Evolutionary conservation across 2,113 vertebrate species (phyloP).

Genomic region (Zingel zingel): DNA sequence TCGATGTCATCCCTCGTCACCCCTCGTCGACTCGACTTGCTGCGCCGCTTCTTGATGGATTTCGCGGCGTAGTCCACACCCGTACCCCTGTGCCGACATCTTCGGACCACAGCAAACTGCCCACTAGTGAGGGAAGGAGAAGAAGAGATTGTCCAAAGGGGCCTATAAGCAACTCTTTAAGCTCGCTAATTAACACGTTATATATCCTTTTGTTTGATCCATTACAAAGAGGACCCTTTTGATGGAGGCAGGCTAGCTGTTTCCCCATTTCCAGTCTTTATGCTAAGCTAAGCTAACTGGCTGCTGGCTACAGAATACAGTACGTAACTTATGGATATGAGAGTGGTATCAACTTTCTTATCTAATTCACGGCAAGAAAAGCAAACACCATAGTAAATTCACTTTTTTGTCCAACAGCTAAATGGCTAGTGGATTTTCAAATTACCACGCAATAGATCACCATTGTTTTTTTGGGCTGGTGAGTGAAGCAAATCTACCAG

Average conservation of each 20-base stretch:
- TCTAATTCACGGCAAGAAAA: background rate
- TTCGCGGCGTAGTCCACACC: slow-evolving; percentile 93
- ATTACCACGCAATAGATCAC: no score
- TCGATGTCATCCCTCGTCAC: slow-evolving; percentile 96
- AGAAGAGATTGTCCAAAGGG: background rate
- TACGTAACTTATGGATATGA: background rate
- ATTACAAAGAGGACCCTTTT: background rate
- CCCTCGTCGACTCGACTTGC: slow-evolving; percentile 93
- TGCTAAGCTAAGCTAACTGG: background rate
- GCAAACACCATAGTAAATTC: background rate
- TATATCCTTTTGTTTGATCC: background rate
- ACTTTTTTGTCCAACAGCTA: no score
- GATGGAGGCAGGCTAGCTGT: background rate
- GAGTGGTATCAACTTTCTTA: background rate
- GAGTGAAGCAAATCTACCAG: no score
- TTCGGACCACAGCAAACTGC: slow-evolving; percentile 95
- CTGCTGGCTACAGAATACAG: background rate
- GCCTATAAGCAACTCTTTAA: background rate
- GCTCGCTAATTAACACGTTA: background rate
- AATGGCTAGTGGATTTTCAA: no score
- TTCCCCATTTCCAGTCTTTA: background rate
- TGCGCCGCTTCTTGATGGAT: slow-evolving; percentile 97
- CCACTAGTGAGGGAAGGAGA: slow-evolving; percentile 81
- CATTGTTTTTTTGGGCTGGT: no score
- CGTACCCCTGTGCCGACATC: slow-evolving; percentile 90